These are phyloP conservation scores for Brachylomia viminalis DNA, from an alignment of 2,888 invertebrate genomes.

Conservation along the genomic window DNA sequence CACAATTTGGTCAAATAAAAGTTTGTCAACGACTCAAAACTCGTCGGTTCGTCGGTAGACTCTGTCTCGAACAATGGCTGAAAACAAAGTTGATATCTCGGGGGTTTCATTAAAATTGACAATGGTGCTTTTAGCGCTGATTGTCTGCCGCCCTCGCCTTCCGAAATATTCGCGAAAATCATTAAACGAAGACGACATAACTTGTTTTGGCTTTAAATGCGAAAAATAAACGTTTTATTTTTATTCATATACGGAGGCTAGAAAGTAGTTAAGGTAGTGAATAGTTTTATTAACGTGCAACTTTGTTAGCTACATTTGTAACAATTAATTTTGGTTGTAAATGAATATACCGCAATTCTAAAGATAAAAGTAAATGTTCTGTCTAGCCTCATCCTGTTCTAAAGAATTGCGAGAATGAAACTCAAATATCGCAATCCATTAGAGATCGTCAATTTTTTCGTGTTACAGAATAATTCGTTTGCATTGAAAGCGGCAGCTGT, in stretches of 20 bases:
- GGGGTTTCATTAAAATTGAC: conserved; percentile 73
- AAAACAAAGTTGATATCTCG: conserved; percentile 72
- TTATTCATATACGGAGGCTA: conserved; percentile 35
- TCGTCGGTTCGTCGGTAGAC: conserved; percentile 39
- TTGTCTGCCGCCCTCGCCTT: conserved; percentile 64
- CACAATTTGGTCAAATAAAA: conserved; percentile 62
- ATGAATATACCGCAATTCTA: conserved; percentile 16
- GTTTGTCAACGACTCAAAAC: conserved; percentile 52
- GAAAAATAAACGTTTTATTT: conserved; percentile 53
- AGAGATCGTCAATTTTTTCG: conserved; percentile 29
- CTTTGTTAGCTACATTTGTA: conserved; percentile 27
- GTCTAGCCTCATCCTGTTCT: conserved; percentile 8
- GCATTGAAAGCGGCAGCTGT: conserved; percentile 44
- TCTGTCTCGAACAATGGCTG: conserved; percentile 54
- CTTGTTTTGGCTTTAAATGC: conserved; percentile 59
- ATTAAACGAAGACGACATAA: conserved; percentile 64
- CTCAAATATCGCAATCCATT: conserved; percentile 43
- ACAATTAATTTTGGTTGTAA: conserved; percentile 30
- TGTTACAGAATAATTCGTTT: conserved; percentile 54
- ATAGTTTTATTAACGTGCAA: conserved; percentile 37
- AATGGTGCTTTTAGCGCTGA: conserved; percentile 71
- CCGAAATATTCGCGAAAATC: conserved; percentile 64
- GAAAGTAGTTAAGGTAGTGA: conserved; percentile 33
- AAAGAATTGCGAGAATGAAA: conserved; percentile 20
- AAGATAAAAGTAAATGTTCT: conserved; percentile 32